Evolutionary conservation across 2,888 invertebrate species (phyloP).

Genomic region (Folsomia candida): DNA sequence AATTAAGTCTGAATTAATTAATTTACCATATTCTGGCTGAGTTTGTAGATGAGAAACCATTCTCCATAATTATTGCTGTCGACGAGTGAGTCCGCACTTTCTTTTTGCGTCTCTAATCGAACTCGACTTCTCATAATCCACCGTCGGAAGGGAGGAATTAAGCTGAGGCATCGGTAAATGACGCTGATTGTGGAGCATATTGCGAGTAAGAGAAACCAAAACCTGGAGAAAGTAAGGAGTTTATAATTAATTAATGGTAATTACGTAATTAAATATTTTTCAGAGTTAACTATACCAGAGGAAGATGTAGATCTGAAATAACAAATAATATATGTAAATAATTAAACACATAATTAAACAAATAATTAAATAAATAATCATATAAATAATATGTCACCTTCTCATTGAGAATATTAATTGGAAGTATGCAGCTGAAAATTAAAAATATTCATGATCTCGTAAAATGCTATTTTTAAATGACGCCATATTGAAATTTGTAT

Average conservation of each 20-base stretch:
- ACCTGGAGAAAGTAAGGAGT: slow-evolving; percentile 22
- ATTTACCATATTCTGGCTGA: slow-evolving; percentile 43
- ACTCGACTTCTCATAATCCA: slow-evolving; percentile 24
- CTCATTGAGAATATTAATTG: slow-evolving; percentile 39
- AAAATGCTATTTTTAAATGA: too few relatives aligned
- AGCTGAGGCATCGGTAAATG: slow-evolving; percentile 28
- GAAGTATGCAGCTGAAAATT: slow-evolving; percentile 29
- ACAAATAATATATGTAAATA: background rate
- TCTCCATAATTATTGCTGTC: slow-evolving; percentile 31
- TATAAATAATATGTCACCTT: too few relatives aligned
- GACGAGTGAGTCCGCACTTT: slow-evolving; percentile 21
- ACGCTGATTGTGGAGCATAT: slow-evolving; percentile 20
- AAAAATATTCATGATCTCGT: too few relatives aligned
- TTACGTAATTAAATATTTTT: background rate
- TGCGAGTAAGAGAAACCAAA: slow-evolving; percentile 38
- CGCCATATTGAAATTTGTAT: too few relatives aligned
- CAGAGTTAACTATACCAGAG: slow-evolving; percentile 27
- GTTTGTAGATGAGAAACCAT: slow-evolving; percentile 42
- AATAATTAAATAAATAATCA: background rate
- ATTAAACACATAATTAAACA: background rate
- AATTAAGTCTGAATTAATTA: too few relatives aligned
- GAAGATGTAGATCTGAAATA: slow-evolving; percentile 32
- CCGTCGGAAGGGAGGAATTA: slow-evolving; percentile 21
- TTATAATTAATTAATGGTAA: background rate
- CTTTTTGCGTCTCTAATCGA: slow-evolving; percentile 19